Evolutionary conservation across 2,113 vertebrate species (phyloP).

Genomic region (Trichomycterus rosablanca): DNA sequence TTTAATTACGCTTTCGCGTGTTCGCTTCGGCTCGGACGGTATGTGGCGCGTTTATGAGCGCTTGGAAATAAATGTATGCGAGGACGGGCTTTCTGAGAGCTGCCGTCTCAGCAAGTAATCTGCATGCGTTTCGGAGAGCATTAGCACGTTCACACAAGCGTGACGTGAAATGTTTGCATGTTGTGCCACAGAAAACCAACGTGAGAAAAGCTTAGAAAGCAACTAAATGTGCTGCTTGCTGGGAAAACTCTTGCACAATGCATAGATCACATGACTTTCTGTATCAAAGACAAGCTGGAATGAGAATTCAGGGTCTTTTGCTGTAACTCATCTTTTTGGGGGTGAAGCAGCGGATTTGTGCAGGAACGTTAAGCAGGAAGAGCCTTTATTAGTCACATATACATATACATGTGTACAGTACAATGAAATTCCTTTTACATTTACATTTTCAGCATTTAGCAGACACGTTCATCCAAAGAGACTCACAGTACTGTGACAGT

Average conservation of each 20-base stretch:
- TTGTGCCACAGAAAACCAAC: constrained; percentile 22
- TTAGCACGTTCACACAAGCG: constrained; percentile 18
- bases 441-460: no score
- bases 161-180: constrained; percentile 20
- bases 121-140: constrained; percentile 10
- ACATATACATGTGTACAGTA: no score
- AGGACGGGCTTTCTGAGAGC: background rate
- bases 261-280: constrained; percentile 1
- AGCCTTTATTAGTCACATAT: no score
- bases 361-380: no score
- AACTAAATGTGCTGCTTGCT: constrained; percentile 22
- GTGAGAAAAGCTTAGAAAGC: constrained; percentile 20
- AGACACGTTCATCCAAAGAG: no score
- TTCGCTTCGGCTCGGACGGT: background rate
- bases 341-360: no score
- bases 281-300: constrained; percentile 16
- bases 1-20: constrained; percentile 3
- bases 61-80: constrained; percentile 16
- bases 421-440: no score
- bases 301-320: no score
- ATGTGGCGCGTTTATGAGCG: constrained; percentile 2
- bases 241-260: constrained; percentile 15
- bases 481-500: no score
- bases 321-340: no score
- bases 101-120: constrained; percentile 16